Conservation (phyloP, 2,888 invertebrate genomes). For the Microdon myrmicae region DNA sequence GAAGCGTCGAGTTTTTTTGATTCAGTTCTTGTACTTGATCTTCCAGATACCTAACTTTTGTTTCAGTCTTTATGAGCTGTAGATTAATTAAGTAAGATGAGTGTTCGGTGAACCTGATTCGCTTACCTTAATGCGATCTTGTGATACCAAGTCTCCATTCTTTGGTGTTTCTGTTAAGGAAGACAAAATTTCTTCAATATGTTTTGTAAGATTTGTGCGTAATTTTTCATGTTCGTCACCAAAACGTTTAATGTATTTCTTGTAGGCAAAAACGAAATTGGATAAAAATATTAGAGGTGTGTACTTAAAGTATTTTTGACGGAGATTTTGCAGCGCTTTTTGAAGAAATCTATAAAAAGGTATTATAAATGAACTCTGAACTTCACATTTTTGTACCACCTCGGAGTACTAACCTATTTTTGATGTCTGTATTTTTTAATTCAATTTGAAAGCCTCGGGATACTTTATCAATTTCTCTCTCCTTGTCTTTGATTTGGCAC, state of each 20-base stretch:
- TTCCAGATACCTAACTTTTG: constrained; percentile 60
- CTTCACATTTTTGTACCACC: constrained; percentile 55
- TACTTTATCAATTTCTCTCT: constrained; percentile 51
- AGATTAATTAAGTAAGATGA: neutral
- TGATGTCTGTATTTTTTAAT: constrained; percentile 57
- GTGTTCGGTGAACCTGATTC: neutral
- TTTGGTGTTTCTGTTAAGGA: constrained; percentile 48
- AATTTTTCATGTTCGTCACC: constrained; percentile 24
- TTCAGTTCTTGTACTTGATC: constrained; percentile 58
- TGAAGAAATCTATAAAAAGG: constrained; percentile 26
- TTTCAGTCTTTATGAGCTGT: constrained; percentile 63
- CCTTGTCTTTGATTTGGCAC: constrained; percentile 53
- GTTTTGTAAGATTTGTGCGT: constrained; percentile 19
- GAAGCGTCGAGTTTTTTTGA: constrained; percentile 56
- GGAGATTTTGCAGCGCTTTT: constrained; percentile 24
- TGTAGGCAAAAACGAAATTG: constrained; percentile 62
- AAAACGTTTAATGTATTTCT: constrained; percentile 55
- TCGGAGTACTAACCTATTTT: constrained; percentile 60
- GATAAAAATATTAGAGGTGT: constrained; percentile 64
- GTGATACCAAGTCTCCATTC: constrained; percentile 45
- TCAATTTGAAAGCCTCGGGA: constrained; percentile 58
- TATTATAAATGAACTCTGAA: too few species aligned
- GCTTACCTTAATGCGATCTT: constrained; percentile 56
- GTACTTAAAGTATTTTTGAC: constrained; percentile 63
- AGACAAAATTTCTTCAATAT: constrained; percentile 50